Evolutionary conservation across 2,888 invertebrate genomes (phyloP).

Genomic region (Eupithecia abbreviata): DNA sequence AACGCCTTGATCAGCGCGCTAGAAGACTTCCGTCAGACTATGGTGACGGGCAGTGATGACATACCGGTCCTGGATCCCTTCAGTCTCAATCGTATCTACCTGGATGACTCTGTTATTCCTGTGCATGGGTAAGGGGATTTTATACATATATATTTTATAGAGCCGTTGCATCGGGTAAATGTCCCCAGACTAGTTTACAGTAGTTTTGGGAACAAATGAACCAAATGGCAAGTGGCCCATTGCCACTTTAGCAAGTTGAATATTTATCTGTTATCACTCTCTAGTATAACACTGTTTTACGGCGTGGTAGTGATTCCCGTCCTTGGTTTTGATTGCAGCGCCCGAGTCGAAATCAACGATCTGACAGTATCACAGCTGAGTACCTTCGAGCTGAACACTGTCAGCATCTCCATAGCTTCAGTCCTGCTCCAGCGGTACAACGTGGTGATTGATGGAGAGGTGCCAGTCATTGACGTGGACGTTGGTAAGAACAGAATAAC

Average conservation of each 20-base stretch:
- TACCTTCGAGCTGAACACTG: conserved; percentile 39
- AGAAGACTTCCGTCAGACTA: conserved; percentile 40
- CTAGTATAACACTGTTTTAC: too few relatives aligned
- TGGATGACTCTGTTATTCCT: conserved; percentile 56
- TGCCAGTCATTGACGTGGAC: conserved; percentile 39
- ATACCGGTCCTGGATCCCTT: conserved; percentile 68
- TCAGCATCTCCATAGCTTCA: conserved; percentile 29
- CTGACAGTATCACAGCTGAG: conserved; percentile 39
- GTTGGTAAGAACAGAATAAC: conserved; percentile 34
- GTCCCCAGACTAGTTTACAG: too few relatives aligned
- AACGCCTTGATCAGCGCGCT: conserved; percentile 28
- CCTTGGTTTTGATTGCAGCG: conserved; percentile 24
- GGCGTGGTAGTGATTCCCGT: too few relatives aligned
- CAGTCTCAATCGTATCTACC: conserved; percentile 46
- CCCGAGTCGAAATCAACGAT: conserved; percentile 29
- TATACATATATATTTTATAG: too few relatives aligned
- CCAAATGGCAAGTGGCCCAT: too few relatives aligned
- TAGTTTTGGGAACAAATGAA: too few relatives aligned
- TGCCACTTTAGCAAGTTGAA: too few relatives aligned
- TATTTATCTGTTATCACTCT: too few relatives aligned
- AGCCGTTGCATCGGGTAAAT: too few relatives aligned
- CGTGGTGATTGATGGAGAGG: conserved; percentile 31
- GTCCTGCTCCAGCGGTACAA: conserved; percentile 37
- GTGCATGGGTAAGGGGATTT: conserved; percentile 59
- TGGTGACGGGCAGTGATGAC: conserved; percentile 55